Percentiles rank a stretch among this genome's conserved stretches.
These are phyloP conservation scores for Parotocinclus haroldoi DNA, from an alignment of 2,797 vertebrate genomes.

Conservation along the genomic window DNA sequence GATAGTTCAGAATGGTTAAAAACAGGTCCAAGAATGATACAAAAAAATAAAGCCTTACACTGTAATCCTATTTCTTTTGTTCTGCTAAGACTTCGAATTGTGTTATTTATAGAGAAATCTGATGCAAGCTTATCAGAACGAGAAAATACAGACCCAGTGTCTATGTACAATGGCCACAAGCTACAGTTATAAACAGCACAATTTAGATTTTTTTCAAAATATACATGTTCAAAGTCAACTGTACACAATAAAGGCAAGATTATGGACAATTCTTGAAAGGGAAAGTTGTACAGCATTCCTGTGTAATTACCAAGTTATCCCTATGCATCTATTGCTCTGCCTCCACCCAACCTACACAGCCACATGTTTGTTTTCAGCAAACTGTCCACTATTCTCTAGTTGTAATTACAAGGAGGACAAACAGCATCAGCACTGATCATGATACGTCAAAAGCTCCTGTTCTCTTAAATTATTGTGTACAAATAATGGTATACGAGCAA, in stretches of 20 bases:
- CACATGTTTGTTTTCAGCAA: conserved; percentile 27
- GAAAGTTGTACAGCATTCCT: conserved; percentile 3
- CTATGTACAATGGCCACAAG: neutral
- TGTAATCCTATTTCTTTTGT: conserved; percentile 16
- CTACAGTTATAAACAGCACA: neutral
- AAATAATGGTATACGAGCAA: no score
- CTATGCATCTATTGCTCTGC: conserved; percentile 6
- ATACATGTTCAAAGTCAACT: neutral
- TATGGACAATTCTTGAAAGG: conserved; percentile 6
- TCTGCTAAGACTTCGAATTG: neutral
- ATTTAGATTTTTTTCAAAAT: neutral
- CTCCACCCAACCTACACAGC: conserved; percentile 18
- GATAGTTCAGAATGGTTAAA: conserved; percentile 10
- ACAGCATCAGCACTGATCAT: conserved; percentile 6
- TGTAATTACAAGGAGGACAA: conserved; percentile 29
- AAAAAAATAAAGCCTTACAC: conserved; percentile 3
- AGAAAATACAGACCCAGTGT: no score
- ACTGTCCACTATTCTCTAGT: conserved; percentile 23
- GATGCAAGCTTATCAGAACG: neutral
- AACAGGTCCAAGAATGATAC: conserved; percentile 7
- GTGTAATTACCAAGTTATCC: conserved; percentile 13
- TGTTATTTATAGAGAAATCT: neutral
- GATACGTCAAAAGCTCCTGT: conserved; percentile 14
- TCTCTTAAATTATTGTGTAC: neutral
- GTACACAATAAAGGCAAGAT: conserved; percentile 2